These are phyloP conservation scores for Trogon melanurus DNA, from an alignment of 2,113 vertebrate species.

Conservation along the genomic window DNA sequence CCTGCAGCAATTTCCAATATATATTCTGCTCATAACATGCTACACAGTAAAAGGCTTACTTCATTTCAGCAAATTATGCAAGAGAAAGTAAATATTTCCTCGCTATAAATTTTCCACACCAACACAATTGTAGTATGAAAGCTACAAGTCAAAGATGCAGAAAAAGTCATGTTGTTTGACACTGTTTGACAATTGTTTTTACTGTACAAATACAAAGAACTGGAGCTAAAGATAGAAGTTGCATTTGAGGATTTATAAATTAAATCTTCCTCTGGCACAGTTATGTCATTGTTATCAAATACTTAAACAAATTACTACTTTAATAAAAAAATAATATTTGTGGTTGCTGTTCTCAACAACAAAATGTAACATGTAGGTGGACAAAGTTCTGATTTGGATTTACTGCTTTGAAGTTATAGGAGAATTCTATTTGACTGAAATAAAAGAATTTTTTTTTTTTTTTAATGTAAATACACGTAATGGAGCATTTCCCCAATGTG, in stretches of 20 bases:
- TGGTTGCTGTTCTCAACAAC: not conserved
- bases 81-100: not conserved
- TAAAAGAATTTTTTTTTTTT: not conserved
- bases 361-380: not conserved
- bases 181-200: not conserved
- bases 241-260: constrained; percentile 30
- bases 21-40: not conserved
- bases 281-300: constrained; percentile 2
- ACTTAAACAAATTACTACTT: not conserved
- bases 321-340: not conserved
- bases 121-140: not conserved
- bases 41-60: not conserved
- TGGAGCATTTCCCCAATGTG: not conserved
- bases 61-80: not conserved
- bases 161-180: not conserved
- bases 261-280: not conserved
- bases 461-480: not conserved
- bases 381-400: not conserved
- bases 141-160: constrained; percentile 27
- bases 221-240: not conserved
- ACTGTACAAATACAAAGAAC: not conserved
- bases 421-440: not conserved
- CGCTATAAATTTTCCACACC: not conserved
- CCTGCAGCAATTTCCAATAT: not conserved
- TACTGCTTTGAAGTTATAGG: not conserved